Evolutionary conservation across 2,113 vertebrate genomes (phyloP).

Genomic region (Phalacrocorax aristotelis): DNA sequence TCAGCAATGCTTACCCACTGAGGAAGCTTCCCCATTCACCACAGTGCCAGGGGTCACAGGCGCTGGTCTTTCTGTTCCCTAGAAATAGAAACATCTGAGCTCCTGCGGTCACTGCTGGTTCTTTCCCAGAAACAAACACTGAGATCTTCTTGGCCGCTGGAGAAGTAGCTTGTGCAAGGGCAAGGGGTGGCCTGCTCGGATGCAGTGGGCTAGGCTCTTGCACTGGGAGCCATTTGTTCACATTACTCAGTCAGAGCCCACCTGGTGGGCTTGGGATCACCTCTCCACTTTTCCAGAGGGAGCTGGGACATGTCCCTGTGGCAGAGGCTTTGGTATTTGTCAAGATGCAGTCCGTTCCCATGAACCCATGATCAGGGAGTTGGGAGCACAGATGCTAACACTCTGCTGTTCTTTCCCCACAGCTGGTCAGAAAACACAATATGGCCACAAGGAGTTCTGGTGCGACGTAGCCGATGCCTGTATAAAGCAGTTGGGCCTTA

Average conservation of each 20-base stretch:
- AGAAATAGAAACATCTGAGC: background rate
- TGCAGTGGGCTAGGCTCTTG: background rate
- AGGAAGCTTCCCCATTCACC: background rate
- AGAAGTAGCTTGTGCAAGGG: background rate
- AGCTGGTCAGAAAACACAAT: conserved; percentile 98
- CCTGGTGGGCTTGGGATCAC: background rate
- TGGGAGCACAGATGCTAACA: conserved; percentile 2
- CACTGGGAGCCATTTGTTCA: background rate
- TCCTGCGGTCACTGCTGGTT: background rate
- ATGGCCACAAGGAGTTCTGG: conserved; percentile 97
- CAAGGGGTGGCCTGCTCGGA: background rate
- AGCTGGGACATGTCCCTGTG: background rate
- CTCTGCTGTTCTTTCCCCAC: background rate
- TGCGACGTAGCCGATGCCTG: conserved; percentile 92
- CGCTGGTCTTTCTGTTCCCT: background rate
- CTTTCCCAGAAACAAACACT: background rate
- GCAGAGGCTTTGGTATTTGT: background rate
- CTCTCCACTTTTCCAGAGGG: background rate
- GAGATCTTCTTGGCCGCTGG: background rate
- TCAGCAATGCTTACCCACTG: background rate
- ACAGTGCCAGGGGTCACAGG: background rate
- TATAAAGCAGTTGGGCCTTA: conserved; percentile 95
- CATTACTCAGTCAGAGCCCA: background rate
- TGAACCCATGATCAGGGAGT: rapidly evolving
- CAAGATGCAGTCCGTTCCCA: rapidly evolving